Conservation (phyloP, 2,888 invertebrate genomes). For the Heliothis peltigera region DNA sequence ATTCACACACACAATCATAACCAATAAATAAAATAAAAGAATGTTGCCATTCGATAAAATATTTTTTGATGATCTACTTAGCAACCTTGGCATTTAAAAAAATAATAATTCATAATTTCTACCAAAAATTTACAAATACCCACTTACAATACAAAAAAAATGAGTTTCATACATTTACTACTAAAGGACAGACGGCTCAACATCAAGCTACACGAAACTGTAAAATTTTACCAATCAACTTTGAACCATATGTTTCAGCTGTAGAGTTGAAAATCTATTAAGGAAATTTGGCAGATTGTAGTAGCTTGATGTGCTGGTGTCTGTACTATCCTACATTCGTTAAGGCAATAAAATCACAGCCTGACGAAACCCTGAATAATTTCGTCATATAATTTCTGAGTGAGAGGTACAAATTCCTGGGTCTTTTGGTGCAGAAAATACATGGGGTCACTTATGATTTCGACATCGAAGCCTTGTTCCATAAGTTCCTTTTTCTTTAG, state of each 20-base stretch:
- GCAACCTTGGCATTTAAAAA: background rate
- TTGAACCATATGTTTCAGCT: no score
- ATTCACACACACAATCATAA: constrained; percentile 29
- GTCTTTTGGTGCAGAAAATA: constrained; percentile 90
- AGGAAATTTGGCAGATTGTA: no score
- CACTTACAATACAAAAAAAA: constrained; percentile 3
- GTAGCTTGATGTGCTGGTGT: no score
- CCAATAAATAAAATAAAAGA: background rate
- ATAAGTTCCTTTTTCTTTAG: constrained; percentile 97
- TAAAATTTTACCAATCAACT: no score
- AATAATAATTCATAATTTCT: constrained; percentile 2
- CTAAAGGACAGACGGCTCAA: no score
- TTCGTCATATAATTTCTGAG: constrained; percentile 84
- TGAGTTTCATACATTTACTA: constrained; percentile 16
- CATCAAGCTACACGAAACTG: no score
- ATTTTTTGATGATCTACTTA: background rate
- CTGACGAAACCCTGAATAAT: constrained; percentile 86
- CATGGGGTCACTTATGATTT: constrained; percentile 91
- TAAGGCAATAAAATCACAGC: constrained; percentile 77
- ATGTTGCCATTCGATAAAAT: background rate
- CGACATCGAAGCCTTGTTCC: constrained; percentile 93
- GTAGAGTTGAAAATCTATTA: no score
- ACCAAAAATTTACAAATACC: constrained; percentile 29
- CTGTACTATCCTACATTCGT: constrained; percentile 11
- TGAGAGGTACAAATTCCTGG: constrained; percentile 85